phyloP scores from a whole-genome alignment of 2,113 vertebrate genomes.

The Aphyosemion australe region DNA sequence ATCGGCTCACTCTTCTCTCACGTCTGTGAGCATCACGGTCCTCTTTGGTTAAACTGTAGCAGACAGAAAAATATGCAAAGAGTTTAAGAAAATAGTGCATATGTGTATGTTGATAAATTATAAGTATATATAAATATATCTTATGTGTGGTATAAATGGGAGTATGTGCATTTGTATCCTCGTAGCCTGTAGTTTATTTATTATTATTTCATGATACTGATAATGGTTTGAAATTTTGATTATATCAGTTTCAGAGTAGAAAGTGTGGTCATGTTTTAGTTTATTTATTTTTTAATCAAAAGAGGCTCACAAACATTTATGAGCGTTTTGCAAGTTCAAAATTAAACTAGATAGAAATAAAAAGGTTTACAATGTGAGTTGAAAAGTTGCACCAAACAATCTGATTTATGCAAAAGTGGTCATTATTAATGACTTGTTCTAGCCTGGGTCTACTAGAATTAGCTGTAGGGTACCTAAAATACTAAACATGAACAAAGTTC shows the following conservation, averaged over 20 bases:
- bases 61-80: conserved; percentile 70
- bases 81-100: conserved; percentile 34
- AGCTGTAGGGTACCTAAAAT: neutral
- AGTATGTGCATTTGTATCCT: conserved; percentile 39
- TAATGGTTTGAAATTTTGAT: conserved; percentile 1
- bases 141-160: conserved; percentile 30
- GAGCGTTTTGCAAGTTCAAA: conserved; percentile 17
- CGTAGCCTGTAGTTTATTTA: conserved; percentile 43
- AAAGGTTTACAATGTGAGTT: conserved; percentile 7
- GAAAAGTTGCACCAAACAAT: neutral
- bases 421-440: neutral
- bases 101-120: conserved; percentile 3
- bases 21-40: conserved; percentile 11
- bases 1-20: too few species aligned
- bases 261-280: neutral
- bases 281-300: neutral
- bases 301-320: neutral
- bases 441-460: neutral
- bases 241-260: conserved; percentile 2
- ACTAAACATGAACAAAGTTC: neutral
- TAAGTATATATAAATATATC: neutral
- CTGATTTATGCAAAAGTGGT: too few species aligned
- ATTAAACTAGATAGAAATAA: neutral
- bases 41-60: conserved; percentile 44
- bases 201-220: conserved; percentile 21